A percentile compares a stretch with the other conserved stretches of the same genome.
phyloP scores from a whole-genome alignment of 2,888 invertebrate genomes.

The Rhimphoctona megacephalus region DNA sequence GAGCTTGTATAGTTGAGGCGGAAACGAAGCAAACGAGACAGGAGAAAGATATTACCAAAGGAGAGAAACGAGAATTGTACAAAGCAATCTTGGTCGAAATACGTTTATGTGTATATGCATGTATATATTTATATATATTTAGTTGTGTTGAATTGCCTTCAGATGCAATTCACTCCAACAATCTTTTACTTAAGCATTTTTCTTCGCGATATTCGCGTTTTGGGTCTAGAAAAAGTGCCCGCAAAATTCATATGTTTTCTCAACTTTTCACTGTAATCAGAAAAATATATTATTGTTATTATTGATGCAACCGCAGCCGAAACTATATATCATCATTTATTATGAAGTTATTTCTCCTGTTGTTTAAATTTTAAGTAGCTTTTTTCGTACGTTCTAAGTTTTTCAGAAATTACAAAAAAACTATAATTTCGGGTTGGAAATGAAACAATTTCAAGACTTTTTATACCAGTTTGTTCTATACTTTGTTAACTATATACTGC shows the following conservation, averaged over 20 bases:
- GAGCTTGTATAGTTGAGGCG: conserved; percentile 69
- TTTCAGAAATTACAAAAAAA: too few relatives aligned
- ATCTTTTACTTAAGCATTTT: neutral
- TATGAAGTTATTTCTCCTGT: neutral
- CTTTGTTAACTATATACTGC: too few relatives aligned
- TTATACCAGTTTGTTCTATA: too few relatives aligned
- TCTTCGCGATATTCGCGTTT: neutral
- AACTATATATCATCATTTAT: neutral
- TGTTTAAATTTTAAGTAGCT: neutral
- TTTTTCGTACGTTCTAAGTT: neutral
- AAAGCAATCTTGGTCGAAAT: conserved; percentile 33
- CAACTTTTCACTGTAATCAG: neutral
- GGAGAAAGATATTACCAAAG: conserved; percentile 39
- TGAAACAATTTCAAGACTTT: too few relatives aligned
- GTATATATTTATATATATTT: neutral
- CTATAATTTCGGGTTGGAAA: too few relatives aligned
- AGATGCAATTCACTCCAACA: conserved; percentile 1
- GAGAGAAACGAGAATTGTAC: conserved; percentile 34
- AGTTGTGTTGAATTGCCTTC: neutral
- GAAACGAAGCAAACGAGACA: conserved; percentile 67
- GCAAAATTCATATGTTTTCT: neutral
- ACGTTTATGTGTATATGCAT: neutral
- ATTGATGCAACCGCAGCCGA: neutral
- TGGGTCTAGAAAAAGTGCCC: neutral
- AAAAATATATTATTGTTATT: neutral